phyloP scores from a whole-genome alignment of 2,797 vertebrate genomes.

The Rhinoraja longicauda region DNA sequence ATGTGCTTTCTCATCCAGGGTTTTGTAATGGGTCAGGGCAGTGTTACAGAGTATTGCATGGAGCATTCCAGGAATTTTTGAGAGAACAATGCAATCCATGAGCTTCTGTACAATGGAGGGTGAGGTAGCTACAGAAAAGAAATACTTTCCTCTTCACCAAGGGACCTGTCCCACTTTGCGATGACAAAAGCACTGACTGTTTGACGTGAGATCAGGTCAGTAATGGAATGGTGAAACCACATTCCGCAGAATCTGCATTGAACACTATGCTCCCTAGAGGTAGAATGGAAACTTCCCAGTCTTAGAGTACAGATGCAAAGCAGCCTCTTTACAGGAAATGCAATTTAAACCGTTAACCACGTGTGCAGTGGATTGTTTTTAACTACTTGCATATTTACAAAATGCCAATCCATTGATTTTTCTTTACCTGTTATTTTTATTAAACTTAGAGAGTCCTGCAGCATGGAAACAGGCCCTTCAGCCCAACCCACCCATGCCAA shows the following conservation, averaged over 20 bases:
- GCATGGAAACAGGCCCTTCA: no score
- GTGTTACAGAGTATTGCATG: background rate
- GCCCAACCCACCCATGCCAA: no score
- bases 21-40: background rate
- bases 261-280: constrained; percentile 9
- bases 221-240: background rate
- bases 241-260: background rate
- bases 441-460: background rate
- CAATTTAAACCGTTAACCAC: background rate
- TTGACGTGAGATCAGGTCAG: constrained; percentile 12
- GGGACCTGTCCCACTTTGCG: constrained; percentile 30
- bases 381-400: background rate
- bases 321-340: background rate
- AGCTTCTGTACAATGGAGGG: constrained; percentile 23
- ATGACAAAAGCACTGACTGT: constrained; percentile 19
- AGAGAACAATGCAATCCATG: background rate
- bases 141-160: background rate
- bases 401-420: background rate
- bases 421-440: background rate
- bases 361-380: background rate
- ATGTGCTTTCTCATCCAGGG: constrained; percentile 10
- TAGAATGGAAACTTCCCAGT: background rate
- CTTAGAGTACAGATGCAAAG: background rate
- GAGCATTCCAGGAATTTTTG: background rate
- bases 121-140: background rate